phyloP scores from a whole-genome alignment of 2,888 invertebrate genomes.

The Amphipyra berbera region DNA sequence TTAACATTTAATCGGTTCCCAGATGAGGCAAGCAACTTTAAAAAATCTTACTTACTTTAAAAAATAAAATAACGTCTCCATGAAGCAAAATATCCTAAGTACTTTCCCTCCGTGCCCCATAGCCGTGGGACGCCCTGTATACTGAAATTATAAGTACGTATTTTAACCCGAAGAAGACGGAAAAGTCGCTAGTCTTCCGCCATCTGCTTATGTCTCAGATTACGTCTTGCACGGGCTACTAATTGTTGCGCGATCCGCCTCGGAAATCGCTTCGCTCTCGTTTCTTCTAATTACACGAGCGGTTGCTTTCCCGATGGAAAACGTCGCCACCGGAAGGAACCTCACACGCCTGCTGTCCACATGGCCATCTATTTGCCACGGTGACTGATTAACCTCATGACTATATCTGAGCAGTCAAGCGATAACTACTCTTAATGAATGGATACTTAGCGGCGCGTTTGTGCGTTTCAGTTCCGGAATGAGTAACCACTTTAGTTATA shows the following conservation, averaged over 20 bases:
- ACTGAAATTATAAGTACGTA: too few relatives aligned
- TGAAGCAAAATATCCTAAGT: too few relatives aligned
- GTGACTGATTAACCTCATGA: slow-evolving; percentile 46
- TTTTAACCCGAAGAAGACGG: too few relatives aligned
- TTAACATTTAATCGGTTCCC: too few relatives aligned
- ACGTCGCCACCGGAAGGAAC: slow-evolving; percentile 73
- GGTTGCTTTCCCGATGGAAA: slow-evolving; percentile 83
- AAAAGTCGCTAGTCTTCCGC: neutral
- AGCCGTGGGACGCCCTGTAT: too few relatives aligned
- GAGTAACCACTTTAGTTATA: neutral
- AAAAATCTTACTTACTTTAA: too few relatives aligned
- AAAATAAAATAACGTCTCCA: too few relatives aligned
- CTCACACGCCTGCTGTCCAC: slow-evolving; percentile 46
- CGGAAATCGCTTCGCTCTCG: slow-evolving; percentile 88
- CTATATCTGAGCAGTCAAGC: slow-evolving; percentile 19
- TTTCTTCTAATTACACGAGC: slow-evolving; percentile 85
- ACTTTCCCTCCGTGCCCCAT: too few relatives aligned
- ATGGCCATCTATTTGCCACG: slow-evolving; percentile 42
- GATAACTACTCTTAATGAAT: slow-evolving; percentile 20
- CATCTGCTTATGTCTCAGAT: slow-evolving; percentile 26
- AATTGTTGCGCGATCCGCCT: slow-evolving; percentile 84
- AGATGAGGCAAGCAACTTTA: too few relatives aligned
- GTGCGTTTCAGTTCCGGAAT: slow-evolving; percentile 18
- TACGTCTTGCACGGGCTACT: slow-evolving; percentile 65
- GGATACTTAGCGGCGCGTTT: neutral